Conservation (phyloP, 1,140 invertebrate species). For the Leptinotarsa lineolata region DNA sequence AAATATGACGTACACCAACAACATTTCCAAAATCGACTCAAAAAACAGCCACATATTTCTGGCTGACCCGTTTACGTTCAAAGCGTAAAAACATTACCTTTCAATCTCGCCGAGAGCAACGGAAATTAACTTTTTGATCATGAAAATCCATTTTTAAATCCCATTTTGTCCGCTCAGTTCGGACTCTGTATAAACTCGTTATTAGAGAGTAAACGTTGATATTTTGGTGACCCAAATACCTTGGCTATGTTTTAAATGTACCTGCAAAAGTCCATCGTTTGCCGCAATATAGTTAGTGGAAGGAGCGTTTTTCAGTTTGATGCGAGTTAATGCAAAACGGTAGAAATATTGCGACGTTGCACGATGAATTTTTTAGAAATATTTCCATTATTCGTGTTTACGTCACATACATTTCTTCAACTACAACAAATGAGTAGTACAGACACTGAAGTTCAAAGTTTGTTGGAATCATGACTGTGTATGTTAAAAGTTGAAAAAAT, state of each 20-base stretch:
- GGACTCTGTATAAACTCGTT: background rate
- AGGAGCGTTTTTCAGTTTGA: background rate
- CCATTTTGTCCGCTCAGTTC: background rate
- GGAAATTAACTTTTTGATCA: background rate
- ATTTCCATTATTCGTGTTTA: too few relatives aligned
- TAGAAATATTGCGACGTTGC: background rate
- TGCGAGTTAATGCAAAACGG: background rate
- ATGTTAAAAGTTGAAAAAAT: too few relatives aligned
- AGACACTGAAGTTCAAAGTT: too few relatives aligned
- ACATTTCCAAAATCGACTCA: background rate
- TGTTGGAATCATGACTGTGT: too few relatives aligned
- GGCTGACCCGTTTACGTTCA: background rate
- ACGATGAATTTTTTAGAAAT: background rate
- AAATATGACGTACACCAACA: background rate
- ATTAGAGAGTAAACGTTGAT: background rate
- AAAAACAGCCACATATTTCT: background rate
- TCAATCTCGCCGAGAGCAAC: background rate
- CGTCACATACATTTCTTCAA: too few relatives aligned
- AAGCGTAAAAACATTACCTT: background rate
- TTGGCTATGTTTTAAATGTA: background rate
- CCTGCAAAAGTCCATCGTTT: background rate
- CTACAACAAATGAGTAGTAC: too few relatives aligned
- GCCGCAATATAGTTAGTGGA: background rate
- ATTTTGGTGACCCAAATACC: slow-evolving; percentile 3
- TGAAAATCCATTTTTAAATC: background rate